Evolutionary conservation across 2,113 vertebrate genomes (phyloP).

Genomic region (Oophaga pumilio): DNA sequence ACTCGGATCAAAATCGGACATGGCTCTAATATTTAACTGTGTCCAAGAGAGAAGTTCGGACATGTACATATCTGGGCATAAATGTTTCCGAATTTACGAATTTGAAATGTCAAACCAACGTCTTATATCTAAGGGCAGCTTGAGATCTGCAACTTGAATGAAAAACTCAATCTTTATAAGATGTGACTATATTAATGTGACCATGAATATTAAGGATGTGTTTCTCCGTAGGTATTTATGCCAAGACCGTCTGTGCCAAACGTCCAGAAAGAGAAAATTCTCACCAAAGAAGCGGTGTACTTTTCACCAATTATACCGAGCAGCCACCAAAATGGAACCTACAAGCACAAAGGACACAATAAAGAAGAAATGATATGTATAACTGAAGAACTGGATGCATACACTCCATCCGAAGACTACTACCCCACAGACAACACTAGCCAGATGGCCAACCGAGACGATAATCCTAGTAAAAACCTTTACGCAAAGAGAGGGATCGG

Average conservation of each 20-base stretch:
- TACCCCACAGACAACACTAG: constrained; percentile 25
- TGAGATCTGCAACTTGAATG: too few species aligned
- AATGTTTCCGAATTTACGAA: too few species aligned
- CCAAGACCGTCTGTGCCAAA: not conserved
- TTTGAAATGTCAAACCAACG: too few species aligned
- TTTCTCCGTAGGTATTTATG: constrained; percentile 34
- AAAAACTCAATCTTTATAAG: too few species aligned
- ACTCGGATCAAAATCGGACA: too few species aligned
- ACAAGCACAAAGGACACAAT: constrained; percentile 61
- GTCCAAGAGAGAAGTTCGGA: too few species aligned
- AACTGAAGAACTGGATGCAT: constrained; percentile 65
- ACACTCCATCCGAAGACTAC: constrained; percentile 54
- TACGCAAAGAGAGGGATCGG: constrained; percentile 76
- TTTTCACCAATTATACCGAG: constrained; percentile 64
- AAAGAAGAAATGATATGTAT: constrained; percentile 44
- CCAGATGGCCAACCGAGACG: constrained; percentile 64
- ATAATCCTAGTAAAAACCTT: constrained; percentile 58
- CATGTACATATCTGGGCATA: too few species aligned
- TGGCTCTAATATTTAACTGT: too few species aligned
- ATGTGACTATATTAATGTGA: too few species aligned
- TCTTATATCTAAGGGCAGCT: too few species aligned
- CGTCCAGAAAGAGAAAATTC: constrained; percentile 59
- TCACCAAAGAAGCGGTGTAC: constrained; percentile 66
- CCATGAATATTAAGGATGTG: not conserved
- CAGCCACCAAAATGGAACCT: not conserved